Evolutionary conservation across 53 echinoderm and acorn worm genomes (phyloP).

Genomic region (Paracentrotus lividus): DNA sequence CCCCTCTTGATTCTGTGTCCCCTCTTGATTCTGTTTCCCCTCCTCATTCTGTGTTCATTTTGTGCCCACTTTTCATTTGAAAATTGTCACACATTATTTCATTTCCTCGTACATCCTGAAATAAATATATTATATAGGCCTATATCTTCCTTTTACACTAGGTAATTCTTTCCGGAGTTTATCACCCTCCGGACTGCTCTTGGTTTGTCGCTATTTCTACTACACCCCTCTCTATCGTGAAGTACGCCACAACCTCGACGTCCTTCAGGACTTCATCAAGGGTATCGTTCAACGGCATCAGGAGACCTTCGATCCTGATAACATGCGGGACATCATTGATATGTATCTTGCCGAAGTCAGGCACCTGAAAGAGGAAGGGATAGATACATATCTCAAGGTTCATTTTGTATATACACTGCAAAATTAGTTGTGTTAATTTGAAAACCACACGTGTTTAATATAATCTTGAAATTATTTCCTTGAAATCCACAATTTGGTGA

Average conservation of each 20-base stretch:
- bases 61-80: too few species aligned
- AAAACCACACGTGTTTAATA: too few species aligned
- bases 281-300: slow-evolving; percentile 52
- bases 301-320: slow-evolving; percentile 51
- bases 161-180: slow-evolving; percentile 63
- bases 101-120: too few species aligned
- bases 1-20: too few species aligned
- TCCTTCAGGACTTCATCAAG: slow-evolving; percentile 45
- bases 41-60: too few species aligned
- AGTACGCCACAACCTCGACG: slow-evolving; percentile 54
- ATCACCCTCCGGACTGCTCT: slow-evolving; percentile 57
- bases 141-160: slow-evolving; percentile 9
- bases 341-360: slow-evolving; percentile 50
- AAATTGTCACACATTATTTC: too few species aligned
- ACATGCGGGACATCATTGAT: slow-evolving; percentile 56
- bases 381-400: slow-evolving; percentile 54
- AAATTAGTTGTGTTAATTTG: too few species aligned
- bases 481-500: too few species aligned
- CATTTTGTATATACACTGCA: too few species aligned
- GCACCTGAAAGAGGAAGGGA: slow-evolving; percentile 33
- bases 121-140: too few species aligned
- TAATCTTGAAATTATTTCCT: too few species aligned
- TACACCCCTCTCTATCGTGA: slow-evolving; percentile 68
- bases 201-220: slow-evolving; percentile 32
- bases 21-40: too few species aligned